Percentiles rank a stretch among this genome's conserved stretches.
Conservation (phyloP, 2,113 vertebrate species). For the Platycercus adscitus region DNA sequence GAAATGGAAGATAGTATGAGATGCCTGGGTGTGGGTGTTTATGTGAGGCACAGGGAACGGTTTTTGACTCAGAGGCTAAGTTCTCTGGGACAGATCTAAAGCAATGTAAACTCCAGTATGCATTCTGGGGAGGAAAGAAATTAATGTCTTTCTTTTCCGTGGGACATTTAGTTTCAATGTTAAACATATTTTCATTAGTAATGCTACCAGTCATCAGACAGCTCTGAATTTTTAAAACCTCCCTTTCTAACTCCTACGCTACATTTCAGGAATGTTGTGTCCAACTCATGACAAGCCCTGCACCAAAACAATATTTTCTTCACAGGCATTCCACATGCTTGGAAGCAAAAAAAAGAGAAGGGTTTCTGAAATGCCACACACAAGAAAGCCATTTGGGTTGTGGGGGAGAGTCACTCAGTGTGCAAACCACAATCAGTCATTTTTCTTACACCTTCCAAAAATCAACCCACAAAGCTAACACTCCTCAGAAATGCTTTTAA, state of each 20-base stretch:
- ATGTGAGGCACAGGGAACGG: not conserved
- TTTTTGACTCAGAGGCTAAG: not conserved
- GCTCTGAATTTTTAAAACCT: conserved; percentile 34
- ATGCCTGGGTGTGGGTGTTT: not conserved
- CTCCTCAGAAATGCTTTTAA: conserved; percentile 10
- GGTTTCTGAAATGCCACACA: not conserved
- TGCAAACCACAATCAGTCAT: conserved; percentile 26
- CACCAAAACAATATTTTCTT: not conserved
- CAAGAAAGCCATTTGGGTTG: conserved; percentile 11
- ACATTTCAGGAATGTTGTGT: conserved; percentile 11
- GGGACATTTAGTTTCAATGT: not conserved
- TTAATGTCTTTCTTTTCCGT: not conserved
- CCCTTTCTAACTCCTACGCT: conserved; percentile 11
- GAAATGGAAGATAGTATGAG: conserved; percentile 1
- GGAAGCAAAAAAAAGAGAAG: not conserved
- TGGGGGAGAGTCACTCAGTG: conserved; percentile 15
- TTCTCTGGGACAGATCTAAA: not conserved
- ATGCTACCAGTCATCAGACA: not conserved
- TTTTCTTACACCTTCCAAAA: conserved; percentile 16
- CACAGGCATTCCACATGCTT: not conserved
- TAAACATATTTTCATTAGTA: conserved; percentile 16
- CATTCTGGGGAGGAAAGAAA: not conserved
- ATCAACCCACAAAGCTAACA: not conserved
- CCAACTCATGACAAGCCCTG: conserved; percentile 12
- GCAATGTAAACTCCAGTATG: not conserved